phyloP scores from a whole-genome alignment of 2,888 invertebrate species.

The Agrenia bidenticulata region DNA sequence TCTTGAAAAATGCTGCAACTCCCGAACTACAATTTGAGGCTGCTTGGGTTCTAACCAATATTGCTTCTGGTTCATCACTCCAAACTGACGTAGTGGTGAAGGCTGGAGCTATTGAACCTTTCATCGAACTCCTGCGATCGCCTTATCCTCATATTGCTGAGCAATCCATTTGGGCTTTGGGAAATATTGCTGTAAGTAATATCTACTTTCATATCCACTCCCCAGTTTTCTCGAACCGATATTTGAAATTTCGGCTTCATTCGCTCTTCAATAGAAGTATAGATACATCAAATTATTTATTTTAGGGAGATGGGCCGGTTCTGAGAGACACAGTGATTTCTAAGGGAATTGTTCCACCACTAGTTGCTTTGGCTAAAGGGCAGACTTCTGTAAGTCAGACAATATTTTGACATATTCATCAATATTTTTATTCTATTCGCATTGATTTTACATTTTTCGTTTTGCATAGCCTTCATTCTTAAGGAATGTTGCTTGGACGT shows the following conservation, averaged over 20 bases:
- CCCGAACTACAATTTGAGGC: conserved; percentile 86
- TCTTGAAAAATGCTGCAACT: conserved; percentile 63
- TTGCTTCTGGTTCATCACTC: conserved; percentile 89
- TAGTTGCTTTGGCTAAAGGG: conserved; percentile 66
- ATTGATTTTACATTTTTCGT: neutral
- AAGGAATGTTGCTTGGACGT: conserved; percentile 87
- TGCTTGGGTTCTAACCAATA: conserved; percentile 96
- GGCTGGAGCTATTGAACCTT: conserved; percentile 79
- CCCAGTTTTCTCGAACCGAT: no score
- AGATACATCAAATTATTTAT: no score
- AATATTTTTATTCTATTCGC: neutral
- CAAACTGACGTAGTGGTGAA: conserved; percentile 87
- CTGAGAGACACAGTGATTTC: conserved; percentile 79
- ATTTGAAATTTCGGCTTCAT: no score
- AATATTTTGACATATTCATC: neutral
- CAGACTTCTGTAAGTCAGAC: no score
- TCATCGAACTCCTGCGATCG: conserved; percentile 72
- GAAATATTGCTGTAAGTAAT: conserved; percentile 74
- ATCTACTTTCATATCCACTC: no score
- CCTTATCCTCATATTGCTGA: conserved; percentile 73
- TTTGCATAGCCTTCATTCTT: conserved; percentile 60
- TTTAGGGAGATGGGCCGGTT: conserved; percentile 73
- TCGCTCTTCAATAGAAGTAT: no score
- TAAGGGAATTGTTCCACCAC: conserved; percentile 69
- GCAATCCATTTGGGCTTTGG: conserved; percentile 96